Base-by-base conservation (phyloP, 2,888 invertebrate genomes). In the Aelia acuminata region DNA sequence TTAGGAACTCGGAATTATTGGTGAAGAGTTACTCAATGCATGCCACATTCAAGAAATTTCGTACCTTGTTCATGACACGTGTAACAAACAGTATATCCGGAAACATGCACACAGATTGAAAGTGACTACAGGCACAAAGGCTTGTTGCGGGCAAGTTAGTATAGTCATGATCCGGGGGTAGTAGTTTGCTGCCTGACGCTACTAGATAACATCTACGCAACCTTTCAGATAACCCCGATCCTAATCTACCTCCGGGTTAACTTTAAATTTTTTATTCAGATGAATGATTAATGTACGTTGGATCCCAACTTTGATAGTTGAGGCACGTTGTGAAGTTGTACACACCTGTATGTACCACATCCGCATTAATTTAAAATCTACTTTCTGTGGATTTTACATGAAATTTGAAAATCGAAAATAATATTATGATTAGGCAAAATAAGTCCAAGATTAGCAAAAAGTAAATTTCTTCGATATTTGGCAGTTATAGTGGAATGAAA, bases 151-250 rank as follows among this genome's bases (percentile, higher is more conserved):
- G n/a, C 43, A 80, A 80, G 80, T 43, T 47, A n/a, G 43, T 43
- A 15, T 22, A 80, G 80, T 80, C 80, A 80, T 80, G 80, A 80
- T 80, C 80, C 39, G 80, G 35, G 43, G 35, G 80, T 47, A 43
- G n/a, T 47, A n/a, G 70, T 15, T 43, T 43, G 75, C 31, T 70
- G 31, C 63, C 63, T 80, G 80, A 43, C 43, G 43, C 43, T 35
- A 5, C 11, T 15, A 80, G 80, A 80, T 80, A 80, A n/a, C 43
- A 80, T 80, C 80, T 43, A 80, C 43, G 43, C 80, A 80, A 80
- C 80, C 80, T 47, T 47, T 43, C 43, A n/a, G 80, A 80, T 80
- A 80, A 80, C 80, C 80, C 80, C 80, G 80, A 80, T 80, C 47
- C 80, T 47, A n/a, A 39, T 80, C 80, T 80, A 80, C 43, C 80